Conservation (phyloP, 2,113 vertebrate genomes). For the Canis aureus region DNA sequence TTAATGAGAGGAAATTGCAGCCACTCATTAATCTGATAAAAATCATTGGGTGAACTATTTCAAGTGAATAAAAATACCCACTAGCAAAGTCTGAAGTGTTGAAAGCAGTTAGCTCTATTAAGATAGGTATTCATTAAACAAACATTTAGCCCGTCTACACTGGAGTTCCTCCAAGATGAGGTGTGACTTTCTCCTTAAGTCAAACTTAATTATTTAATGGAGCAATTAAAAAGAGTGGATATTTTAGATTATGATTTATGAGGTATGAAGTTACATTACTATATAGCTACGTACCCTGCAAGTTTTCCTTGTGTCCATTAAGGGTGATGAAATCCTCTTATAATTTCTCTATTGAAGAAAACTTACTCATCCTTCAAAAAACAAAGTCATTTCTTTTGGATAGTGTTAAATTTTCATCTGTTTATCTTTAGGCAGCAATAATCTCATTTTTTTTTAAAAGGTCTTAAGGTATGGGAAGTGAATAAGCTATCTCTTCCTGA, state of each 20-base stretch:
- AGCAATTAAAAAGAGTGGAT: constrained; percentile 80
- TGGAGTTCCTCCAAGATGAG: constrained; percentile 66
- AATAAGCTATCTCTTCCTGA: constrained; percentile 46
- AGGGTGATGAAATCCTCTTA: constrained; percentile 54
- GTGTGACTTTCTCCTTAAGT: constrained; percentile 76
- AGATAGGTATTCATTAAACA: constrained; percentile 76
- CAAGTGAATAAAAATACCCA: constrained; percentile 61
- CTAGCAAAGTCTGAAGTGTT: constrained; percentile 38
- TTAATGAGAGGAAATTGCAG: constrained; percentile 68
- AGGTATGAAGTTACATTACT: constrained; percentile 74
- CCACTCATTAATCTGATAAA: constrained; percentile 70
- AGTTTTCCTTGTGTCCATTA: constrained; percentile 57
- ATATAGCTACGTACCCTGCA: constrained; percentile 52
- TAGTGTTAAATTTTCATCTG: not conserved
- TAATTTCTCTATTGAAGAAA: not conserved
- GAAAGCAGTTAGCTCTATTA: constrained; percentile 59
- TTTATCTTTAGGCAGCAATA: constrained; percentile 26
- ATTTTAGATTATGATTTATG: constrained; percentile 80
- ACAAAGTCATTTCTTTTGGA: constrained; percentile 13
- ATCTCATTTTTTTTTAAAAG: constrained; percentile 34
- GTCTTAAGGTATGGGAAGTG: constrained; percentile 60
- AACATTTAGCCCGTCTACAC: constrained; percentile 58
- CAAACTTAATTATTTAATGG: constrained; percentile 83
- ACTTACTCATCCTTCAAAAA: constrained; percentile 29
- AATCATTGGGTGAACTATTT: constrained; percentile 59